Conservation (phyloP, 1,140 invertebrate genomes). For the Bombyx mori region ASM3026992v2 NC_085119.1:11934001-11934500, state of each 20-base stretch:
- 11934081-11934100: too few relatives aligned
- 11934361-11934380: too few relatives aligned
- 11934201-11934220: slow-evolving; percentile 76
- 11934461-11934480: too few relatives aligned
- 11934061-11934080: too few relatives aligned
- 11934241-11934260: slow-evolving; percentile 82
- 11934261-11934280: slow-evolving; percentile 88
- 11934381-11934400: too few relatives aligned
- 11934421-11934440: too few relatives aligned
- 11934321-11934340: slow-evolving; percentile 87
- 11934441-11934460: too few relatives aligned
- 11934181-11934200: slow-evolving; percentile 78
- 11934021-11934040: background rate
- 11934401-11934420: too few relatives aligned
- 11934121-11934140: too few relatives aligned
- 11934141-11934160: slow-evolving; percentile 14
- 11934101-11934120: too few relatives aligned
- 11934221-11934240: slow-evolving; percentile 82
- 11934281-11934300: slow-evolving; percentile 83
- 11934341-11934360: slow-evolving; percentile 78
- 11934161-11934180: slow-evolving; percentile 71
- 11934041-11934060: too few relatives aligned
- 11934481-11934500: too few relatives aligned
- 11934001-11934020: background rate
- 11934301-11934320: slow-evolving; percentile 89